Conservation (phyloP, 2,113 vertebrate genomes). For the Microtus pennsylvanicus region DNA sequence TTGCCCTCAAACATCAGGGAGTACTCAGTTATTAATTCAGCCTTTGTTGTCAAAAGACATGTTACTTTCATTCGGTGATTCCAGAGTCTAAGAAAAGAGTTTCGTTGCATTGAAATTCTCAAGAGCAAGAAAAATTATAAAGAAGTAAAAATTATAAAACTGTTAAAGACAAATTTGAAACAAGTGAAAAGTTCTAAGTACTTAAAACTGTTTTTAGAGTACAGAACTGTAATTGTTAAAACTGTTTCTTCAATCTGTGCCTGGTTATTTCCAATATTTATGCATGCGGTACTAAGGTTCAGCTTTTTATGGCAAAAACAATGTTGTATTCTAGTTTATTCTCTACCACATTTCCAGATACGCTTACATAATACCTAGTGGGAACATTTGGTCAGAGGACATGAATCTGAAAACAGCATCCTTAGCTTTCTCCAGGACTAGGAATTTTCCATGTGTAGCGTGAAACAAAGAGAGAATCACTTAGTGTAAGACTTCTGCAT, state of each 20-base stretch:
- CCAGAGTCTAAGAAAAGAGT: not conserved
- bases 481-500: not conserved
- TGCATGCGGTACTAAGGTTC: not conserved
- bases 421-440: not conserved
- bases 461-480: not conserved
- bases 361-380: not conserved
- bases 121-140: not conserved
- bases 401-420: not conserved
- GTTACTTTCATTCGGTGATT: not conserved
- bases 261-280: not conserved
- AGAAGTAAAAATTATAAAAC: not conserved
- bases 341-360: not conserved
- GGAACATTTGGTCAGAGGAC: not conserved
- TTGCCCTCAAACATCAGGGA: not conserved
- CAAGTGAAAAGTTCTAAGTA: not conserved
- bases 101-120: not conserved
- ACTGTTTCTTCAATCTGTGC: not conserved
- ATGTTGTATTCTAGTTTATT: not conserved
- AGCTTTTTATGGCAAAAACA: not conserved
- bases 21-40: not conserved
- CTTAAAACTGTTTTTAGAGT: not conserved
- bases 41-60: not conserved
- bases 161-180: not conserved
- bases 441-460: not conserved
- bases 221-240: not conserved